Conservation (phyloP, 1,140 invertebrate genomes). For the Subanguina moxae region DNA sequence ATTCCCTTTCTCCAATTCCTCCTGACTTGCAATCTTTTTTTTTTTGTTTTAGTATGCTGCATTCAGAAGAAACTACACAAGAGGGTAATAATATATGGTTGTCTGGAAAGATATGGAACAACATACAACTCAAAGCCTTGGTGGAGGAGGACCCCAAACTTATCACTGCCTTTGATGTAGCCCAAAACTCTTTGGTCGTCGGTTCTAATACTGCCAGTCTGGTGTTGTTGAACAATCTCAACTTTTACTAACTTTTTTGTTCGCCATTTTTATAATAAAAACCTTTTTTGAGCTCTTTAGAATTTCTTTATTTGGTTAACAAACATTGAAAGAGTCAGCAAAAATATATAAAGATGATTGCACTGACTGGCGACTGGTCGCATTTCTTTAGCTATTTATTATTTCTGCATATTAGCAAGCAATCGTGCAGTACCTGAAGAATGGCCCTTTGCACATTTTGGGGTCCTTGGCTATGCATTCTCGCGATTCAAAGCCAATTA, state of each 20-base stretch:
- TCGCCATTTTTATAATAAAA: background rate
- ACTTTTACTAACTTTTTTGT: slow-evolving; percentile 16
- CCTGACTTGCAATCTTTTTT: background rate
- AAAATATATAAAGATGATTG: background rate
- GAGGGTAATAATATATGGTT: slow-evolving; percentile 3
- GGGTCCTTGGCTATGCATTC: slow-evolving; percentile 58
- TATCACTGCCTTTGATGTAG: slow-evolving; percentile 18
- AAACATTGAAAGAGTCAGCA: background rate
- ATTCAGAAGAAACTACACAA: background rate
- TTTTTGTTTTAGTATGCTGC: background rate
- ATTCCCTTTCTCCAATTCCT: slow-evolving; percentile 7
- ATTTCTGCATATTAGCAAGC: slow-evolving; percentile 12
- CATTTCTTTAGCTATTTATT: background rate
- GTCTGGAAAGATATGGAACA: slow-evolving; percentile 1
- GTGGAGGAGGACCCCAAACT: slow-evolving; percentile 17
- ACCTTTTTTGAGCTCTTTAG: background rate
- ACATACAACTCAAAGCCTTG: slow-evolving; percentile 17
- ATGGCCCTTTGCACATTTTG: slow-evolving; percentile 52
- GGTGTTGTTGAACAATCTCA: slow-evolving; percentile 10
- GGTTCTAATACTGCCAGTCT: slow-evolving; percentile 22
- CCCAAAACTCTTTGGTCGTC: slow-evolving; percentile 10
- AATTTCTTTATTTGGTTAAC: background rate
- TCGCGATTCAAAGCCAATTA: slow-evolving; percentile 58
- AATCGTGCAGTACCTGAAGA: slow-evolving; percentile 47
- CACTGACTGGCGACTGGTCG: too few species aligned